A percentile compares a stretch with the other conserved stretches of the same genome.
These are phyloP conservation scores for Plusia festucae DNA, from an alignment of 2,888 invertebrate genomes.

Conservation along the genomic window DNA sequence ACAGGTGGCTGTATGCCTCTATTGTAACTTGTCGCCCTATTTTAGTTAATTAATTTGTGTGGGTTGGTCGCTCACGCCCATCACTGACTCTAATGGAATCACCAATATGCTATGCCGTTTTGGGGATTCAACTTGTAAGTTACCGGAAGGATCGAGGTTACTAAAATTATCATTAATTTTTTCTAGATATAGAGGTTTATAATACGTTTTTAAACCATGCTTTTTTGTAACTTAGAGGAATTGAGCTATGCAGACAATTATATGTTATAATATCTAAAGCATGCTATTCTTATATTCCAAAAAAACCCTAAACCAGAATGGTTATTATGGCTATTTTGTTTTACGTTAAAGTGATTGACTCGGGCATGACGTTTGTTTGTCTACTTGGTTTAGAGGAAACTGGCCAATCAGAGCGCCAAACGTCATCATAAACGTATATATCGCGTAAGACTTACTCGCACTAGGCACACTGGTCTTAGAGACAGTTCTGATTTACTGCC, in stretches of 20 bases:
- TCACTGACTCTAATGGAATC: constrained; percentile 65
- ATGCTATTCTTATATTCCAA: no score
- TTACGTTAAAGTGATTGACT: no score
- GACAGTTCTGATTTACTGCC: not conserved
- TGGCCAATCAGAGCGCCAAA: no score
- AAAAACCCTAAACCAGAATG: no score
- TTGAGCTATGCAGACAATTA: not conserved
- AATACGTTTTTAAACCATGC: not conserved
- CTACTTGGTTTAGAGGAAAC: no score
- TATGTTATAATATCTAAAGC: not conserved
- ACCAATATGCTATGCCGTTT: constrained; percentile 57
- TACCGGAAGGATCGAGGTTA: not conserved
- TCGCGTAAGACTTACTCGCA: no score
- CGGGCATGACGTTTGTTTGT: no score
- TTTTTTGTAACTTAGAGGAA: not conserved
- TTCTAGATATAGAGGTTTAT: not conserved
- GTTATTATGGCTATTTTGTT: no score
- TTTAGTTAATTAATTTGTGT: constrained; percentile 77
- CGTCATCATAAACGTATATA: no score
- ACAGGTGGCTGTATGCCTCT: constrained; percentile 33
- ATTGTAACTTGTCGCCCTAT: constrained; percentile 61
- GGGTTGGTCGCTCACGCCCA: constrained; percentile 73
- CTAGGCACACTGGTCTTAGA: no score
- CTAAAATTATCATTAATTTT: not conserved
- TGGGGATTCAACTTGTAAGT: constrained; percentile 28